A percentile compares a stretch with the other conserved stretches of the same genome.
phyloP scores from a whole-genome alignment of 2,797 vertebrate genomes.

The Pyrocephalus nanus region DNA sequence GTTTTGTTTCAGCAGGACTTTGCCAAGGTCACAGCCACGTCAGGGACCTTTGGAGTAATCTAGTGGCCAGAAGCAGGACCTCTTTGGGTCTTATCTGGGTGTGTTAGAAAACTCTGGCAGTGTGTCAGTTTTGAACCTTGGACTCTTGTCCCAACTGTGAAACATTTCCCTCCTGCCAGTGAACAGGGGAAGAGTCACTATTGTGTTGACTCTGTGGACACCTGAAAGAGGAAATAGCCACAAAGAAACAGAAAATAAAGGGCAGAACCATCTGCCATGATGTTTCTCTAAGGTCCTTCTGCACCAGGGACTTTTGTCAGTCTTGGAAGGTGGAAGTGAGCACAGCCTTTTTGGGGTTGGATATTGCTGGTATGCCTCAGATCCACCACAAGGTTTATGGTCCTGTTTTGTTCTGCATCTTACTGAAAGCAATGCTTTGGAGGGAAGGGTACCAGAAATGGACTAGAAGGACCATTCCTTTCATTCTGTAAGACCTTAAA shows the following conservation, averaged over 20 bases:
- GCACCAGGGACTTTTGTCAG: not conserved
- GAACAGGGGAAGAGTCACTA: not conserved
- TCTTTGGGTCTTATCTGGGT: not conserved
- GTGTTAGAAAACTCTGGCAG: not conserved
- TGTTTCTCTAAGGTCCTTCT: not conserved
- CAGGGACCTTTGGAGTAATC: fast-evolving
- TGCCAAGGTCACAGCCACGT: not conserved
- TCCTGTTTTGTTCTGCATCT: not conserved
- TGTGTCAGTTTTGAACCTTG: not conserved
- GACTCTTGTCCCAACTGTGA: fast-evolving
- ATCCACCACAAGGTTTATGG: no score
- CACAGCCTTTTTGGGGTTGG: fast-evolving
- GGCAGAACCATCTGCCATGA: not conserved
- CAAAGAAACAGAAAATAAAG: not conserved
- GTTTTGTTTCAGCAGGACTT: not conserved
- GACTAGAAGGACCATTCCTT: not conserved
- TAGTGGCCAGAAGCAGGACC: not conserved
- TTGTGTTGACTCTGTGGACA: not conserved
- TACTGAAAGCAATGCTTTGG: not conserved
- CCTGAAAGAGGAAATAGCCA: not conserved
- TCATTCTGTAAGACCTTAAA: fast-evolving
- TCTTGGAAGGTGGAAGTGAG: fast-evolving
- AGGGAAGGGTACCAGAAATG: not conserved
- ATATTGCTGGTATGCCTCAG: not conserved
- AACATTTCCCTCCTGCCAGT: not conserved